Evolutionary conservation across 2,113 vertebrate species (phyloP).

Genomic region (Seriola quinqueradiata): DNA sequence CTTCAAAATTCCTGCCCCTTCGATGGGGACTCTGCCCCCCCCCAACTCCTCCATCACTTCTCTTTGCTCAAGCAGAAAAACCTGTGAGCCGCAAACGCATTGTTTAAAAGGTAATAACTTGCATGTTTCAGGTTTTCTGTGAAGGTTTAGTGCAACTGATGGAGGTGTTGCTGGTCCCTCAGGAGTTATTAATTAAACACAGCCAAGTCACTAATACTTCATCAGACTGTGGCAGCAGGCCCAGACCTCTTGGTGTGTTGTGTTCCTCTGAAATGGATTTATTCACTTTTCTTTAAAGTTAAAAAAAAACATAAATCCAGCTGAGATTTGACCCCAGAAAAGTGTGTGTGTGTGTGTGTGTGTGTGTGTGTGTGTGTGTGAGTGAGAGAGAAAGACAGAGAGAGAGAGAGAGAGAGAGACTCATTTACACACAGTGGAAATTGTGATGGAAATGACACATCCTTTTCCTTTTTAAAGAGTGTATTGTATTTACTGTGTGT

Average conservation of each 20-base stretch:
- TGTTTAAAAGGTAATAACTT: not conserved
- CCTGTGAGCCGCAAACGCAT: not conserved
- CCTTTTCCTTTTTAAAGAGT: not conserved
- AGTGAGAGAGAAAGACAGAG: too few relatives aligned
- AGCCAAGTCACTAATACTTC: slow-evolving; percentile 40
- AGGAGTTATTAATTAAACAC: slow-evolving; percentile 35
- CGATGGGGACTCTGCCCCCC: slow-evolving; percentile 13
- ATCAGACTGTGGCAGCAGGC: slow-evolving; percentile 45
- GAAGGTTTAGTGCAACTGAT: not conserved
- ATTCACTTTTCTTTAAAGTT: not conserved
- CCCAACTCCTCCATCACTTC: not conserved
- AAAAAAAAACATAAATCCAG: not conserved
- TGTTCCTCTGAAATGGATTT: not conserved
- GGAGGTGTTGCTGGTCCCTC: not conserved
- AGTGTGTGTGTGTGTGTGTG: not conserved
- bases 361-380: too few relatives aligned
- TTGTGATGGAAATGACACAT: slow-evolving; percentile 15
- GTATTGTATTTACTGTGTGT: not conserved
- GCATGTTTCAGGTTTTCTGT: not conserved
- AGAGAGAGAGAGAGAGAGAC: not conserved
- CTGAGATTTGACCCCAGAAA: slow-evolving; percentile 26
- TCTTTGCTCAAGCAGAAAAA: slow-evolving; percentile 32
- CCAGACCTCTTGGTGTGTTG: not conserved
- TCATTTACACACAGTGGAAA: slow-evolving; percentile 23
- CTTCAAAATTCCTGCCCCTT: slow-evolving; percentile 41